phyloP scores from a whole-genome alignment of 2,888 invertebrate genomes.

The Mythimna vitellina region DNA sequence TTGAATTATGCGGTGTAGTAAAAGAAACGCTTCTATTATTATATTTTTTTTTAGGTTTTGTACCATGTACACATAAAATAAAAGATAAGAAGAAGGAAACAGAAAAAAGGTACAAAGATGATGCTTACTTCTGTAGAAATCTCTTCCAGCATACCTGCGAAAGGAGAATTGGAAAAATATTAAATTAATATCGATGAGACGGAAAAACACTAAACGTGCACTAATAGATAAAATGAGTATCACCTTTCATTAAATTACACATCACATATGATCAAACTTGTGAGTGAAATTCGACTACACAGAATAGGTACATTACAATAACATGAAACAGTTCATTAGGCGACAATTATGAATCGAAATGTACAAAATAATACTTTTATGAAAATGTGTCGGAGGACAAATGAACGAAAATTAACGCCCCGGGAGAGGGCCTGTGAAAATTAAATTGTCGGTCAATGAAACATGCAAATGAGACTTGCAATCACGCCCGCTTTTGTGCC shows the following conservation, averaged over 20 bases:
- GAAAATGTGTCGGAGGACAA: constrained; percentile 70
- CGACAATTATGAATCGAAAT: constrained; percentile 71
- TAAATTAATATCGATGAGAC: too few species aligned
- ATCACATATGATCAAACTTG: constrained; percentile 16
- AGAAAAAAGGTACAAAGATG: too few species aligned
- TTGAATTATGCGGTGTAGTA: too few species aligned
- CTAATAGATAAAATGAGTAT: not conserved
- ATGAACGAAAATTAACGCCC: constrained; percentile 77
- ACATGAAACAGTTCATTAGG: constrained; percentile 66
- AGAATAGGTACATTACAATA: constrained; percentile 50
- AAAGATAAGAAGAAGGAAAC: too few species aligned
- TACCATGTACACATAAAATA: too few species aligned
- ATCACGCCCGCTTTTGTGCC: constrained; percentile 84
- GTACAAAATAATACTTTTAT: constrained; percentile 67
- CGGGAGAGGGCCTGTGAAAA: constrained; percentile 75
- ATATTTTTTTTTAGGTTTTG: too few species aligned
- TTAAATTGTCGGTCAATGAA: constrained; percentile 87
- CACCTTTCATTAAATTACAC: not conserved
- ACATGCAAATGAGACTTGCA: constrained; percentile 86
- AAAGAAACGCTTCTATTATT: too few species aligned
- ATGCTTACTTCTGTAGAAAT: too few species aligned
- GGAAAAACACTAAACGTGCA: not conserved
- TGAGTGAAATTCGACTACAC: constrained; percentile 27
- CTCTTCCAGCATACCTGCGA: too few species aligned
- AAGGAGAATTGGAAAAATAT: too few species aligned